Conservation (phyloP, 2,888 invertebrate species). For the Meganola albula region DNA sequence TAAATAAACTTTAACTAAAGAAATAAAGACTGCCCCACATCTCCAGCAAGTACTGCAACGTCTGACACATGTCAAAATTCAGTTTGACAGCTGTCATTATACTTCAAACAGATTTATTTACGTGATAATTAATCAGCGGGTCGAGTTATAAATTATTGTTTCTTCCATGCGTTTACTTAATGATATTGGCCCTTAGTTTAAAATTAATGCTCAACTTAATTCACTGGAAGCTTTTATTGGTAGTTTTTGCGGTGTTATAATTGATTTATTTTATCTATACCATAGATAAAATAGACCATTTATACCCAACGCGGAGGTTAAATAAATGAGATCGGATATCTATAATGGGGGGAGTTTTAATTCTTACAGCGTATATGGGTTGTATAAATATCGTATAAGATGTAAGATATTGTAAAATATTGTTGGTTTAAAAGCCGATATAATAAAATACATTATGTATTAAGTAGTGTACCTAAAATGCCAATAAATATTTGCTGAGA, state of each 20-base stretch:
- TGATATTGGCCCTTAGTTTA: not conserved
- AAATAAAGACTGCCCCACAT: constrained; percentile 17
- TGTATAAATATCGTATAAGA: constrained; percentile 19
- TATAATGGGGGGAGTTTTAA: constrained; percentile 13
- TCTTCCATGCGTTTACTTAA: not conserved
- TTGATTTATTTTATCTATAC: constrained; percentile 25
- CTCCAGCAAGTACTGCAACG: constrained; percentile 1
- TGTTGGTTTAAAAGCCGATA: no score
- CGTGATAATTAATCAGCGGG: not conserved
- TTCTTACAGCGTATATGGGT: constrained; percentile 19
- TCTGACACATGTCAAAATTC: not conserved
- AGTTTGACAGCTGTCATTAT: not conserved
- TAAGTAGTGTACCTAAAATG: no score
- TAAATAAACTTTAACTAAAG: constrained; percentile 28
- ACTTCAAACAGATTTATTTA: not conserved
- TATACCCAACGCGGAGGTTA: constrained; percentile 22
- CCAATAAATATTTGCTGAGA: no score
- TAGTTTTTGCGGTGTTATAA: constrained; percentile 22
- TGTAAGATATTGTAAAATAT: constrained; percentile 22
- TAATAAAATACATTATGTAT: no score
- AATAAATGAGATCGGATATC: constrained; percentile 15
- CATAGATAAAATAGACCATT: constrained; percentile 27
- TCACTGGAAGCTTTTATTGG: constrained; percentile 24
- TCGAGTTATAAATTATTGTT: constrained; percentile 1
- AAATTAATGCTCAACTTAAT: constrained; percentile 17